Base-by-base conservation (phyloP, 1,140 invertebrate genomes). In the Drosophila mojavensis region DNA sequence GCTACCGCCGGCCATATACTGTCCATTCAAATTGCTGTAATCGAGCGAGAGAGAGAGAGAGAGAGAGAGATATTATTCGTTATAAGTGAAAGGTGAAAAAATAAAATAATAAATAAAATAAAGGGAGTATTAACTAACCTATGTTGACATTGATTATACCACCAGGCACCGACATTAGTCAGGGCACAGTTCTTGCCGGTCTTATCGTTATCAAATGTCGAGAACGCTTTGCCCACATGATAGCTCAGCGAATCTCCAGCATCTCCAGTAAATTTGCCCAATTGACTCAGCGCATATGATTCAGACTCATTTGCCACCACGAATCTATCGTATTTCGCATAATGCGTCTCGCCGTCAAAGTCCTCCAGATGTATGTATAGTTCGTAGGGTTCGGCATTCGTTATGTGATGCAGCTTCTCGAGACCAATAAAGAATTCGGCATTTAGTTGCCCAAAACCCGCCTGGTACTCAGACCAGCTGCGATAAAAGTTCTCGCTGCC, bases 361-460 rank as follows among this genome's bases (percentile, higher is more conserved):
- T 96, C 94, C 75, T 95, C 93, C 81, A 96, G 84, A 56, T 95
- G 94, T 41, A 97, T 93, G 53, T 94, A 91, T 24, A 96, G 79
- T 47, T 95, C 94, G 50, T 95, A 94, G 30, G 94, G 92, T 75
- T 93, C 93, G 63, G 94, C 92, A 47, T 92, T 93, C 0, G 94
- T 95, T 10, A 95, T 72, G 28, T 92, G 92, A 73, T 94, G 92
- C 1, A 95, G 81, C 66, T 94, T 94, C 48, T 94, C 94, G 55
- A 95, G 80, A 4, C 95, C 95, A 3, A 95, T 81, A 93, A 95
- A 95, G 79, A 95, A 95, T 78, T 95, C 94, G 0, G 93, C 93
- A n/a, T 92, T 93, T 2, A 95, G 72, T 65, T 94, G 94, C 11
- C 95, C 95, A 81, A 95, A 95, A 11, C 95, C 95, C 51, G 93